Base-by-base conservation (phyloP, 2,888 invertebrate species). In the Lithophane semibrunnea region DNA sequence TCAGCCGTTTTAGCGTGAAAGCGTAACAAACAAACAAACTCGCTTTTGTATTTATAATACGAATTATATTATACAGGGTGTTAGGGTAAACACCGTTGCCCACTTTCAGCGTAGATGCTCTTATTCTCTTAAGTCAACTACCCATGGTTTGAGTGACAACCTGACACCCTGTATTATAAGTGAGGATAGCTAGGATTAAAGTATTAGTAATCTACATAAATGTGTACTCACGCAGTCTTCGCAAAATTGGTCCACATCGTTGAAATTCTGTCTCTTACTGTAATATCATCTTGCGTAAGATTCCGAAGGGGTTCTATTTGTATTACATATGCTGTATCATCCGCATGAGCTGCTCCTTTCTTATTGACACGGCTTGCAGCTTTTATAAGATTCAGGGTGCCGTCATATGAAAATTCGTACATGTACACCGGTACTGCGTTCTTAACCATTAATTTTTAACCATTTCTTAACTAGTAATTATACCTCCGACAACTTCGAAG, bases 191-290 rank as follows among this genome's bases (percentile, higher is more conserved):
- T 29, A 29, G 29, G 29, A 29, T 29, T 29, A 29, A 24, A 24
- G 3, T 49, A 66, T 29, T 49, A 12, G 18, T 47, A 7, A 29
- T 49, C 29, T 29, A 29, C 29, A 3, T 29, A 49, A 24, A 18
- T 10, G 42, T 13, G 10, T 67, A 76, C 89, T 84, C 89, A 94
- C 95, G 93, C 88, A 56, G 88, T 89, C 89, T 93, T 95, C 4
- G 93, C 93, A 77, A 95, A 93, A 83, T 93, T 88, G 1, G 94
- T 93, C 93, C 94, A 94, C 90, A 95, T 88, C 65, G 88, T 92
- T 0, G 90, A 89, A 58, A 94, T 83, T 75, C 88, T 86, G 18
- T 88, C 82, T 75, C 88, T 84, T 2, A 91, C 85, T 52, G 88
- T 73, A 63, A 82, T 77, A 70, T 91, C 88, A 52, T 88, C 79